Conservation (phyloP, 2,888 invertebrate genomes). For the Thecophora atra region DNA sequence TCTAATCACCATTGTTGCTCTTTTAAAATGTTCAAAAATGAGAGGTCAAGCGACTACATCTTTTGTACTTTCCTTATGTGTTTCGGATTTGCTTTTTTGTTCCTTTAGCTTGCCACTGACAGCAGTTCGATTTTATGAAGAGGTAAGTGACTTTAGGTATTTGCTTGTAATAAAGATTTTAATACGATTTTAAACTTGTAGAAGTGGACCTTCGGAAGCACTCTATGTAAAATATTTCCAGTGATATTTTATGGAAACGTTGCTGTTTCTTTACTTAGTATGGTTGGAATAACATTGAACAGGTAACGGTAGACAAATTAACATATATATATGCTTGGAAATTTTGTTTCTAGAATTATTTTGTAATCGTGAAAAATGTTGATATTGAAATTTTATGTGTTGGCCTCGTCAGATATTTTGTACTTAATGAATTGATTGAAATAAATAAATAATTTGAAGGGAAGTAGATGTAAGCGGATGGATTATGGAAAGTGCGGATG, state of each 20-base stretch:
- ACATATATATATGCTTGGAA: too few species aligned
- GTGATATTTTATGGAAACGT: slow-evolving; percentile 91
- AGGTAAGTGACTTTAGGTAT: slow-evolving; percentile 63
- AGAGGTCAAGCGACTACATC: slow-evolving; percentile 86
- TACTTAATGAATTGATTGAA: too few species aligned
- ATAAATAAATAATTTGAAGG: too few species aligned
- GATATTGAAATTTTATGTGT: too few species aligned
- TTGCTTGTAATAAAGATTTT: not conserved
- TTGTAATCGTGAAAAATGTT: too few species aligned
- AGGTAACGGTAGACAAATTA: slow-evolving; percentile 69
- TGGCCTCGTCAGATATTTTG: too few species aligned
- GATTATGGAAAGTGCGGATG: too few species aligned
- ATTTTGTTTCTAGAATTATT: too few species aligned
- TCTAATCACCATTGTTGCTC: slow-evolving; percentile 81
- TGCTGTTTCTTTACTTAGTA: slow-evolving; percentile 85
- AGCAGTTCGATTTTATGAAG: slow-evolving; percentile 82
- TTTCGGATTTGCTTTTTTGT: slow-evolving; percentile 87
- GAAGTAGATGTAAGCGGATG: too few species aligned
- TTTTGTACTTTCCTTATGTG: slow-evolving; percentile 85
- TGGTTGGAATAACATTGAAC: slow-evolving; percentile 90
- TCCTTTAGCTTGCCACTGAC: slow-evolving; percentile 85
- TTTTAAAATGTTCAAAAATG: slow-evolving; percentile 80
- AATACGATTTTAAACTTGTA: slow-evolving; percentile 41
- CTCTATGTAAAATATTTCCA: slow-evolving; percentile 84
- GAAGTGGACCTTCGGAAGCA: slow-evolving; percentile 81